Evolutionary conservation across 1,140 invertebrate genomes (phyloP).

Genomic region (Ostrea edulis): DNA sequence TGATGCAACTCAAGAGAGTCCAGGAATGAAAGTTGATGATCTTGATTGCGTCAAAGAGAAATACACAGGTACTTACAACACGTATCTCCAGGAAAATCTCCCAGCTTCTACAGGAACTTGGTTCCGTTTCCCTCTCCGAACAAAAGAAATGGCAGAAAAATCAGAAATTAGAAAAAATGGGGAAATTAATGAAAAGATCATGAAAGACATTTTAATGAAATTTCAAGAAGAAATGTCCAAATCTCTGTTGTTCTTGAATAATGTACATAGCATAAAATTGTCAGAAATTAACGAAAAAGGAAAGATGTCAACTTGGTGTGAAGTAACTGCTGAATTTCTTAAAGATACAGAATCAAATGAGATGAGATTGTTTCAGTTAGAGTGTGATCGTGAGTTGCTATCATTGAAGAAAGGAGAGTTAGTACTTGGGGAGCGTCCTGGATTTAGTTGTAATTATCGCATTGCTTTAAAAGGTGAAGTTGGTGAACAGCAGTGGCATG

Average conservation of each 20-base stretch:
- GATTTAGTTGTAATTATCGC: not conserved
- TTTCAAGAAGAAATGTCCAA: slow-evolving; percentile 67
- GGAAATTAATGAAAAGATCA: slow-evolving; percentile 35
- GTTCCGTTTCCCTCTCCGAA: slow-evolving; percentile 71
- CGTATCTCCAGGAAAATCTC: slow-evolving; percentile 57
- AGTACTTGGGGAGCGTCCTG: not conserved
- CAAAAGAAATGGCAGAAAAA: slow-evolving; percentile 57
- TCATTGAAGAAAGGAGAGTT: not conserved
- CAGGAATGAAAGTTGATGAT: slow-evolving; percentile 66
- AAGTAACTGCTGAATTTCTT: slow-evolving; percentile 30
- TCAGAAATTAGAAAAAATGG: slow-evolving; percentile 60
- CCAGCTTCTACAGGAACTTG: slow-evolving; percentile 60
- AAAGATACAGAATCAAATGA: not conserved
- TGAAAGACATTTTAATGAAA: slow-evolving; percentile 60
- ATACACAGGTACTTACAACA: slow-evolving; percentile 63
- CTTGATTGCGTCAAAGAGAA: slow-evolving; percentile 52
- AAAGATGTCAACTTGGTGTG: not conserved
- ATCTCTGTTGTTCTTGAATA: slow-evolving; percentile 70
- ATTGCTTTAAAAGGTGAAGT: not conserved
- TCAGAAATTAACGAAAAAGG: slow-evolving; percentile 52
- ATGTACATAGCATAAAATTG: slow-evolving; percentile 66
- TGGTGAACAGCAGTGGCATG: not conserved
- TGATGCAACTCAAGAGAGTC: slow-evolving; percentile 48
- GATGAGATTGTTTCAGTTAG: slow-evolving; percentile 48
- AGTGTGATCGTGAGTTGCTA: slow-evolving; percentile 34